phyloP scores from a whole-genome alignment of 2,113 vertebrate genomes.

The Ceyx melanurus region DNA sequence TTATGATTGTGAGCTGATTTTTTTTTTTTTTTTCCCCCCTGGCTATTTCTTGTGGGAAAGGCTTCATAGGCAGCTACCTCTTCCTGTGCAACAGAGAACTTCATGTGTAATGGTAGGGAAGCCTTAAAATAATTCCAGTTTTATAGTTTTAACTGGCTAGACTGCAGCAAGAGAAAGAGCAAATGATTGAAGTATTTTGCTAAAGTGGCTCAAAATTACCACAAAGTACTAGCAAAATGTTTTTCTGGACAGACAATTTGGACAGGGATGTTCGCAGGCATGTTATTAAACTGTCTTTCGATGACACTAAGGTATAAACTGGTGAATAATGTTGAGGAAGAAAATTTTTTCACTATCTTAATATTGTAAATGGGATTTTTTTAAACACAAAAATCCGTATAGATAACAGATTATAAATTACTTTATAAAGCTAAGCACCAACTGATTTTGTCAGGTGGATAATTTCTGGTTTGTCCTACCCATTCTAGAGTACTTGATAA shows the following conservation, averaged over 20 bases:
- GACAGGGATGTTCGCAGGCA: background rate
- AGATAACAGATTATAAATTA: background rate
- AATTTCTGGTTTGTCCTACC: background rate
- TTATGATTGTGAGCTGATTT: background rate
- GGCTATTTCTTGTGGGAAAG: background rate
- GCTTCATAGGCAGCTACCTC: background rate
- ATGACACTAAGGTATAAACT: background rate
- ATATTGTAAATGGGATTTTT: background rate
- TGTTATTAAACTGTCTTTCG: background rate
- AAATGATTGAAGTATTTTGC: background rate
- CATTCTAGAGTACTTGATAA: background rate
- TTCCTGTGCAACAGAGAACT: background rate
- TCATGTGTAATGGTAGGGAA: background rate
- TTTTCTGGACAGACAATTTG: background rate
- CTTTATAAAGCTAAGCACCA: background rate
- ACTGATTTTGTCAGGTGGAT: background rate
- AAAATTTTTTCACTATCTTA: background rate
- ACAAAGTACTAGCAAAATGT: background rate
- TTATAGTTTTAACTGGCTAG: background rate
- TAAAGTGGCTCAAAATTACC: background rate
- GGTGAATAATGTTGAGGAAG: background rate
- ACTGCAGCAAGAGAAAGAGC: background rate
- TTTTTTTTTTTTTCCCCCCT: background rate
- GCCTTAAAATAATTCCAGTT: background rate
- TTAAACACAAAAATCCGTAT: background rate